phyloP scores from a whole-genome alignment of 2,888 invertebrate species.

The Andrena chrysosceles region DNA sequence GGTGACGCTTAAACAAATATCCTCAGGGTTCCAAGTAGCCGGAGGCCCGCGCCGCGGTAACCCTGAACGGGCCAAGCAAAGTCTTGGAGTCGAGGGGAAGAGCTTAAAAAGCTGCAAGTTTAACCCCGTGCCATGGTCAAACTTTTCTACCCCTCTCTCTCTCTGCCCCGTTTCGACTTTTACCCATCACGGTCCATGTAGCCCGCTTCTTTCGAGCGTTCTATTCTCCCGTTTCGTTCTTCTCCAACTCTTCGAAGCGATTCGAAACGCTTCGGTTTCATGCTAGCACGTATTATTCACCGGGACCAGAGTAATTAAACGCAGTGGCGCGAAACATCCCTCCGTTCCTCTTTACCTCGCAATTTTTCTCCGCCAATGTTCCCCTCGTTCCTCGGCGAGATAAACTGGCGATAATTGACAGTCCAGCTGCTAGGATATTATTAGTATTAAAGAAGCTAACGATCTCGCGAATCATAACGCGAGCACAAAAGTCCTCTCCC shows the following conservation, averaged over 20 bases:
- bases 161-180: neutral
- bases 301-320: constrained; percentile 13
- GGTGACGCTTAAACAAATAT: constrained; percentile 44
- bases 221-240: neutral
- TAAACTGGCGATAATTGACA: constrained; percentile 2
- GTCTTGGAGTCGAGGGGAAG: neutral
- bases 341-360: neutral
- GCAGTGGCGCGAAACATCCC: neutral
- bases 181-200: no score
- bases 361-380: neutral
- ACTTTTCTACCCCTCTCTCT: neutral
- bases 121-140: neutral
- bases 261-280: no score
- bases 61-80: constrained; percentile 20
- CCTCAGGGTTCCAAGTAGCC: constrained; percentile 16
- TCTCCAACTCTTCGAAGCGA: no score
- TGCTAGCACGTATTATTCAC: neutral
- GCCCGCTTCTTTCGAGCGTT: neutral
- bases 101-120: constrained; percentile 40
- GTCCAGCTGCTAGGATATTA: constrained; percentile 15
- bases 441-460: constrained; percentile 5
- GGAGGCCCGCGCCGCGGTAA: constrained; percentile 11
- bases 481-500: neutral
- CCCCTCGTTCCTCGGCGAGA: neutral
- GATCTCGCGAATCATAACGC: neutral